Evolutionary conservation across 1,140 invertebrate genomes (phyloP).

Genomic region (Drosophila funebris): DNA sequence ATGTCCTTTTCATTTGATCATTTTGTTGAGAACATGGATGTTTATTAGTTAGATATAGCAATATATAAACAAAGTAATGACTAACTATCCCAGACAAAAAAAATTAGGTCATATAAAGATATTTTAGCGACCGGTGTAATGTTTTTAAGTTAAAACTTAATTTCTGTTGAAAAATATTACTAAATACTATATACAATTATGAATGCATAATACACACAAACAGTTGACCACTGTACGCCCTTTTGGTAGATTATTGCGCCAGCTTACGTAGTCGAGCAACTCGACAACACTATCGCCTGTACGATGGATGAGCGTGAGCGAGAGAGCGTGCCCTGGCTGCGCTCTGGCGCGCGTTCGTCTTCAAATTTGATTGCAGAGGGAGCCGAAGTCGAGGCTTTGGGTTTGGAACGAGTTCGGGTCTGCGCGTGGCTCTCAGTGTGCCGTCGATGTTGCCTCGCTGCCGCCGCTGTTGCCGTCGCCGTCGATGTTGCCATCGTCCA

Average conservation of each 20-base stretch:
- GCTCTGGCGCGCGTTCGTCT: conserved; percentile 76
- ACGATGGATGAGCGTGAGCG: conserved; percentile 25
- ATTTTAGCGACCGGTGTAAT: neutral
- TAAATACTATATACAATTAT: too few relatives aligned
- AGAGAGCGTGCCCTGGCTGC: conserved; percentile 60
- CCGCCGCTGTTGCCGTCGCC: conserved; percentile 8
- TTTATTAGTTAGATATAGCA: too few relatives aligned
- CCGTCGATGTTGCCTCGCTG: conserved; percentile 11
- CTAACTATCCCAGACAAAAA: too few relatives aligned
- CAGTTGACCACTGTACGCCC: conserved; percentile 36
- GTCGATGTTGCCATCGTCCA: conserved; percentile 53
- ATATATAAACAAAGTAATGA: too few relatives aligned
- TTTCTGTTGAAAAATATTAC: too few relatives aligned
- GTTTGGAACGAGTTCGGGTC: conserved; percentile 43
- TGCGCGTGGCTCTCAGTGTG: conserved; percentile 71
- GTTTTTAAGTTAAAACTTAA: too few relatives aligned
- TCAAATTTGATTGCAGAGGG: conserved; percentile 67
- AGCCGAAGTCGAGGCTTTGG: conserved; percentile 48
- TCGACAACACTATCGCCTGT: conserved; percentile 6
- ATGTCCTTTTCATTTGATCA: too few relatives aligned
- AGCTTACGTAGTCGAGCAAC: conserved; percentile 24
- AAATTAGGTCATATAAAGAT: too few relatives aligned
- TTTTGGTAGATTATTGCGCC: conserved; percentile 23
- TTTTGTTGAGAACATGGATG: too few relatives aligned
- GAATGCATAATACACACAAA: too few relatives aligned